Conservation (phyloP, 2,888 invertebrate species). For the Siphlonurus alternatus region DNA sequence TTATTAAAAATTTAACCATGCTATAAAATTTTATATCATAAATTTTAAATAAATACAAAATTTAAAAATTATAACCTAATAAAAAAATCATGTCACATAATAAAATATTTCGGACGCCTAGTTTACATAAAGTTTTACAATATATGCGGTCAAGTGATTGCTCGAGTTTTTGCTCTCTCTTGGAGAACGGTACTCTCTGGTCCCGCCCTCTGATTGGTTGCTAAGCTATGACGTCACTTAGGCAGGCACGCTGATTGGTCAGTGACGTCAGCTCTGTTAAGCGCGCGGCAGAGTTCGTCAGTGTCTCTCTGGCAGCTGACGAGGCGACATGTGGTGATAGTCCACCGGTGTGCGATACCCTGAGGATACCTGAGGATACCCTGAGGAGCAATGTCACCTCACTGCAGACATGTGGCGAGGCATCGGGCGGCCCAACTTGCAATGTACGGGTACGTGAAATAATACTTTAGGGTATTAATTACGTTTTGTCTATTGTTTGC, state of each 20-base stretch:
- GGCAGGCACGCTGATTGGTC: no score
- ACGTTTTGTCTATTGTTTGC: no score
- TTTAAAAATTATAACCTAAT: no score
- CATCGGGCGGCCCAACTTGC: not conserved
- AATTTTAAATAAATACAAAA: no score
- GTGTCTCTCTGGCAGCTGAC: not conserved
- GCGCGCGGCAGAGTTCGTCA: not conserved
- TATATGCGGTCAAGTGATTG: no score
- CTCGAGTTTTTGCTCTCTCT: slow-evolving; percentile 6
- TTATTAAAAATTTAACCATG: no score
- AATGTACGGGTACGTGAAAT: not conserved
- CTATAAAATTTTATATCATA: no score
- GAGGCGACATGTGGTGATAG: not conserved
- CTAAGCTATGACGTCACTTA: no score
- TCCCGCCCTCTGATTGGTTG: not conserved
- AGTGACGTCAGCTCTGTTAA: not conserved
- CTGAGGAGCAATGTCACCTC: not conserved
- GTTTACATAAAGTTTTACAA: no score
- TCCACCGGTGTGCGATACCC: not conserved
- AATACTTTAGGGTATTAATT: no score
- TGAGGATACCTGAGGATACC: not conserved
- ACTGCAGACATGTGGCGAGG: not conserved
- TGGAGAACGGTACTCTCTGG: slow-evolving; percentile 1
- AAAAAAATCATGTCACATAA: no score
- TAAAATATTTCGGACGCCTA: no score